Evolutionary conservation across 2,888 invertebrate species (phyloP).

Genomic region (Nephrotoma guestfalica): DNA sequence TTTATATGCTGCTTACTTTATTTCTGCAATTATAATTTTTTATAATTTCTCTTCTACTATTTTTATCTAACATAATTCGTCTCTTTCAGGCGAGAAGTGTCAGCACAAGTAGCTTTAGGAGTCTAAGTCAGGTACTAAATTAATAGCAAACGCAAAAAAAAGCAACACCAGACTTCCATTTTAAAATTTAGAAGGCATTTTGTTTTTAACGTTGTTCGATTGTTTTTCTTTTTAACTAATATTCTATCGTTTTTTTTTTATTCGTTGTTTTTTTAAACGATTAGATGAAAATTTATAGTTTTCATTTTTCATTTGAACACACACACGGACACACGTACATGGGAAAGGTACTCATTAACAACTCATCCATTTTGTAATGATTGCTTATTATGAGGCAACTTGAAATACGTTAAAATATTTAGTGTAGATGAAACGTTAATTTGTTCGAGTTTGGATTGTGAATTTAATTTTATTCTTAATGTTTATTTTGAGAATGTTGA

Average conservation of each 20-base stretch:
- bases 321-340: not conserved
- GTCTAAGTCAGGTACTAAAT: constrained; percentile 63
- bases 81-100: constrained; percentile 72
- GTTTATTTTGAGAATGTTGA: not conserved
- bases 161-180: not conserved
- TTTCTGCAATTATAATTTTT: not conserved
- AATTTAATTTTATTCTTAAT: not conserved
- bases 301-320: not conserved
- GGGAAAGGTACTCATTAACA: not conserved
- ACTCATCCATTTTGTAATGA: not conserved
- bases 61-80: constrained; percentile 19
- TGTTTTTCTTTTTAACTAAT: not conserved
- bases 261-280: not conserved
- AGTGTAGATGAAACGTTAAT: not conserved
- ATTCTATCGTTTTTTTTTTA: no score
- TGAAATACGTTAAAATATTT: not conserved
- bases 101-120: constrained; percentile 82
- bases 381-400: not conserved
- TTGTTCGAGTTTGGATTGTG: not conserved
- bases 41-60: constrained; percentile 12
- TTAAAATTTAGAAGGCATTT: not conserved
- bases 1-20: not conserved
- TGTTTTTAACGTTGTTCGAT: not conserved
- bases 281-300: not conserved
- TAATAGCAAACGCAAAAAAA: constrained; percentile 8